Base-by-base conservation (phyloP, 2,113 vertebrate species). In the Solea solea region DNA sequence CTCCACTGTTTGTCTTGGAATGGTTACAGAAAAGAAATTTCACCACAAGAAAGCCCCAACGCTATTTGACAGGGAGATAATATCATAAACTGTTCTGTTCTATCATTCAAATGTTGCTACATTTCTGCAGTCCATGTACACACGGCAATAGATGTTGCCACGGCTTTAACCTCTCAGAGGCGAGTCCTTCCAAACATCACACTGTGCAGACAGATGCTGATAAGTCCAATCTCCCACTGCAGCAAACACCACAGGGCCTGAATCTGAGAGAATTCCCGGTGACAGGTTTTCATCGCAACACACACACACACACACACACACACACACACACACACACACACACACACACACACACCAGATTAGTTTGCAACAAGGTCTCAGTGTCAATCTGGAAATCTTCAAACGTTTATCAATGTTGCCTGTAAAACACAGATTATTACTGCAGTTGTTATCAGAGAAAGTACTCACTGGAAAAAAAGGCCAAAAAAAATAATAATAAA, bases 201-300 rank as follows among this genome's bases (percentile, higher is more conserved):
- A 2, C 41, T 25, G 81, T 65, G 72, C 55, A 75, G 80, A 91
- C 83, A 87, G 78, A 45, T 75, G 1, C 69, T 72, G 89, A 89
- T 89, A 85, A 80, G 65, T 83, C 14, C 25, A 50, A 65, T 69
- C 76, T 88, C 72, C 61, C 56, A 53, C 63, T 48, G 64, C 15
- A 39, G 69, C 74, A 78, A 86, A 78, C 76, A 63, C 3, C 21
- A 61, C 40, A 3, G 39, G 44, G 64, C 42, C 4, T 40, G 75
- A 86, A 76, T 70, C 54, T 21, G 64, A 70, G 64, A 70, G 11
- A 50, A 70, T 64, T 70, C 68, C 77, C 53, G 88, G 64, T 85
- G 90, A 92, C 86, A 90, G 49, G 51, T 78, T 90, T 87, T 89
- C 80, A 71, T 75, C 55, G 21, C 21, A 21, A 21, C 25, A 54